A percentile compares a stretch with the other conserved stretches of the same genome.
Conservation (phyloP, 2,797 vertebrate species). For the Enteromius trimaculatus region DNA sequence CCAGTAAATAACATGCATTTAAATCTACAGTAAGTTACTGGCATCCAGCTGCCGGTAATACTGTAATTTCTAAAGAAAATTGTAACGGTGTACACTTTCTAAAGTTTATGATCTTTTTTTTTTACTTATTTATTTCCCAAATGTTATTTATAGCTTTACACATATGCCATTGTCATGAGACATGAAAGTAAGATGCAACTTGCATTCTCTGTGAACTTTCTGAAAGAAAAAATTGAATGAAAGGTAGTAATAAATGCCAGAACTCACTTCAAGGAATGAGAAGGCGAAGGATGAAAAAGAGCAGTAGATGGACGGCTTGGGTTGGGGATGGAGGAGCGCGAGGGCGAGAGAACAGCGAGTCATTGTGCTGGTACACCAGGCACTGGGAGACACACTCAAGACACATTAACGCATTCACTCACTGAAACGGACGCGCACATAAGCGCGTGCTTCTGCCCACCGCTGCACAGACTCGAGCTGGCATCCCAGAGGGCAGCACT, state of each 20-base stretch:
- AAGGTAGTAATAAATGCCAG: constrained; percentile 64
- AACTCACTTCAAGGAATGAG: constrained; percentile 69
- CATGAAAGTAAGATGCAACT: background rate
- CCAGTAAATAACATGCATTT: no score
- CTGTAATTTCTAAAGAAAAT: no score
- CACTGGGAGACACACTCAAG: constrained; percentile 83
- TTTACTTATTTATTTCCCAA: constrained; percentile 18
- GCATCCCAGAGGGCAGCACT: constrained; percentile 74
- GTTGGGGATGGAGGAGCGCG: constrained; percentile 67
- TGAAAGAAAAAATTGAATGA: constrained; percentile 54
- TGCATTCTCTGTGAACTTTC: constrained; percentile 11
- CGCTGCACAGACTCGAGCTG: constrained; percentile 72
- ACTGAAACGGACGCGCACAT: constrained; percentile 72
- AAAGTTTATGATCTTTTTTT: no score
- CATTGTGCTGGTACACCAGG: constrained; percentile 83
- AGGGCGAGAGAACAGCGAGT: constrained; percentile 77
- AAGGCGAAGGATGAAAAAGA: constrained; percentile 68
- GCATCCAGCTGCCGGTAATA: no score
- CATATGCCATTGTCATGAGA: constrained; percentile 1
- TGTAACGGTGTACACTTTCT: background rate
- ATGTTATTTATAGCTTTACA: background rate
- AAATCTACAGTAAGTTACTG: no score
- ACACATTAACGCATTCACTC: constrained; percentile 78
- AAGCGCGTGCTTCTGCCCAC: constrained; percentile 79
- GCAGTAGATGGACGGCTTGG: constrained; percentile 68